phyloP scores from a whole-genome alignment of 2,888 invertebrate species.

The Eustalomyia histrio region DNA sequence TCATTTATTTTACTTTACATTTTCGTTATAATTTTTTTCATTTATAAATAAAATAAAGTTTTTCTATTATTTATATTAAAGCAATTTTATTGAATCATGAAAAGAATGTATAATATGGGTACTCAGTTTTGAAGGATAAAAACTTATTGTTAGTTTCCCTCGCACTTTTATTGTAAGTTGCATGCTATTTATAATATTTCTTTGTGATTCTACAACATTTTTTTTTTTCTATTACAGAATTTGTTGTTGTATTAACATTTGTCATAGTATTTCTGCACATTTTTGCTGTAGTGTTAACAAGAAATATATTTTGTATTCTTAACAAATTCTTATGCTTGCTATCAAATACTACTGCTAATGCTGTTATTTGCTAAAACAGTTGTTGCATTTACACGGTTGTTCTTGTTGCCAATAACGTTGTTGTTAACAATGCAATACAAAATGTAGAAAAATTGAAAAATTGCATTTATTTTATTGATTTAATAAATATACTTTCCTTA shows the following conservation, averaged over 20 bases:
- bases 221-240: too few relatives aligned
- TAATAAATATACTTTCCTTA: background rate
- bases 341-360: background rate
- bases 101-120: background rate
- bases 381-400: conserved; percentile 1
- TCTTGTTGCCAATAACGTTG: background rate
- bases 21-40: too few relatives aligned
- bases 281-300: background rate
- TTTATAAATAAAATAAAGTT: background rate
- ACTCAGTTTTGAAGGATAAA: background rate
- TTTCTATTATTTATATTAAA: background rate
- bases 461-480: conserved; percentile 38
- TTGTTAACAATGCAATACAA: background rate
- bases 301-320: background rate
- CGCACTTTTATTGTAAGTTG: too few relatives aligned
- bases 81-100: background rate
- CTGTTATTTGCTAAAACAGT: background rate
- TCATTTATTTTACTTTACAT: too few relatives aligned
- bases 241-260: too few relatives aligned
- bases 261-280: background rate
- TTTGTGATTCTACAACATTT: too few relatives aligned
- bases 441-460: conserved; percentile 7
- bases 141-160: background rate
- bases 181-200: background rate
- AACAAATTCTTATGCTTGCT: background rate